Evolutionary conservation across 2,888 invertebrate genomes (phyloP).

Genomic region (Athetis lepigone): DNA sequence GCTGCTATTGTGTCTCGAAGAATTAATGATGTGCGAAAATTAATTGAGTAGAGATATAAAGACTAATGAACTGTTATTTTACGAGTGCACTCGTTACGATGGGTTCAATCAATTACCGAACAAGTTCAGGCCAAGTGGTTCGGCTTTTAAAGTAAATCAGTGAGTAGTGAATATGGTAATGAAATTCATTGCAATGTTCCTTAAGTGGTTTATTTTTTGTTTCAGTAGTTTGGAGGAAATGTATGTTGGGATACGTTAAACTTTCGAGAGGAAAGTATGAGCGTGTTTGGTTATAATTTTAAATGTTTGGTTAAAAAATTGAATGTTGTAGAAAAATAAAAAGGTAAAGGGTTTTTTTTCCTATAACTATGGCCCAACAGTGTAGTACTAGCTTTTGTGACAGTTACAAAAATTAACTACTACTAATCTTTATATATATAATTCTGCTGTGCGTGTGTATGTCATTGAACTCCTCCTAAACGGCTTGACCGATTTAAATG

Average conservation of each 20-base stretch:
- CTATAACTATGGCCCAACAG: too few relatives aligned
- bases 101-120: constrained; percentile 58
- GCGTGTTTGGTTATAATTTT: neutral
- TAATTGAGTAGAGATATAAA: constrained; percentile 63
- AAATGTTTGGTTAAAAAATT: too few relatives aligned
- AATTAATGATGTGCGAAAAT: constrained; percentile 33
- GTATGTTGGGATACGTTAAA: neutral
- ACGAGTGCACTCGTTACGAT: constrained; percentile 49
- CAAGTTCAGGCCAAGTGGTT: constrained; percentile 27
- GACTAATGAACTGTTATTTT: constrained; percentile 63
- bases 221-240: neutral
- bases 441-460: too few relatives aligned
- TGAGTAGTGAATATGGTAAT: constrained; percentile 29
- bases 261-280: neutral
- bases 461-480: too few relatives aligned
- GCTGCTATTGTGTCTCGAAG: too few relatives aligned
- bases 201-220: constrained; percentile 14
- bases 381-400: too few relatives aligned
- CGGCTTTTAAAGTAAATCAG: constrained; percentile 37
- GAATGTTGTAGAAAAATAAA: too few relatives aligned
- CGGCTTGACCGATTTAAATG: too few relatives aligned
- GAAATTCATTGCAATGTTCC: constrained; percentile 14
- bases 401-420: too few relatives aligned
- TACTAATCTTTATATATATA: too few relatives aligned
- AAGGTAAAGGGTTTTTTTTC: too few relatives aligned